phyloP scores from a whole-genome alignment of 2,888 invertebrate species.

The Drosophila anomelani region DNA sequence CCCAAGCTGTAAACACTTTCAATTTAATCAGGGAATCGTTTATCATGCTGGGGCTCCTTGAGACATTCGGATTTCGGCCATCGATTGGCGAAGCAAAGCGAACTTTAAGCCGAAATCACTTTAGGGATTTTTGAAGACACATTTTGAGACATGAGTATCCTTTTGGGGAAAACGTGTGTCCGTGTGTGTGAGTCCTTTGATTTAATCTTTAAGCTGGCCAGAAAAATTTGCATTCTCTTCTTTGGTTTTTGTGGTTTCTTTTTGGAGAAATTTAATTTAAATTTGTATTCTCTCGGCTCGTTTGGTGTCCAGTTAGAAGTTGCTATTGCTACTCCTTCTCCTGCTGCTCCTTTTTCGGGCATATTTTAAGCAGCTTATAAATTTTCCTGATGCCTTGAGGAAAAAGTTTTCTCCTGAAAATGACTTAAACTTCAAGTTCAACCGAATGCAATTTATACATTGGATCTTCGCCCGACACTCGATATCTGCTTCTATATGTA shows the following conservation, averaged over 20 bases:
- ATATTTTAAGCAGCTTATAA: slow-evolving; percentile 27
- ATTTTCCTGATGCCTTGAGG: not conserved
- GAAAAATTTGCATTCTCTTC: not conserved
- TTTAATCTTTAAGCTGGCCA: slow-evolving; percentile 6
- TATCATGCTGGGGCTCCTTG: slow-evolving; percentile 14
- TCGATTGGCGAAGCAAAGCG: slow-evolving; percentile 17
- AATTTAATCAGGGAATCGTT: slow-evolving; percentile 26
- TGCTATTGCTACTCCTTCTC: not conserved
- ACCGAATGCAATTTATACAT: slow-evolving; percentile 13
- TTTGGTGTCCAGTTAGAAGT: slow-evolving; percentile 1
- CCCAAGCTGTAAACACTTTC: slow-evolving; percentile 18
- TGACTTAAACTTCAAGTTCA: slow-evolving; percentile 15
- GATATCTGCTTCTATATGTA: slow-evolving; percentile 4
- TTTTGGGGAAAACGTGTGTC: not conserved
- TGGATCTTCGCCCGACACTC: slow-evolving; percentile 3
- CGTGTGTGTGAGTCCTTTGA: not conserved
- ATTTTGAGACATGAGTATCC: slow-evolving; percentile 3
- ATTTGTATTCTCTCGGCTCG: not conserved
- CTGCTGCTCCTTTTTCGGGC: not conserved
- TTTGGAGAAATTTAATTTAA: slow-evolving; percentile 15
- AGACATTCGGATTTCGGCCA: not conserved
- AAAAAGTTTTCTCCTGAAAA: slow-evolving; percentile 4
- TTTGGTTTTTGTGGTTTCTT: not conserved
- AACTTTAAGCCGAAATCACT: slow-evolving; percentile 31
- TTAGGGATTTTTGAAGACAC: slow-evolving; percentile 18